A percentile compares a stretch with the other conserved stretches of the same genome.
phyloP scores from a whole-genome alignment of 2,113 vertebrate genomes.

The Balaenoptera acutorostrata region DNA sequence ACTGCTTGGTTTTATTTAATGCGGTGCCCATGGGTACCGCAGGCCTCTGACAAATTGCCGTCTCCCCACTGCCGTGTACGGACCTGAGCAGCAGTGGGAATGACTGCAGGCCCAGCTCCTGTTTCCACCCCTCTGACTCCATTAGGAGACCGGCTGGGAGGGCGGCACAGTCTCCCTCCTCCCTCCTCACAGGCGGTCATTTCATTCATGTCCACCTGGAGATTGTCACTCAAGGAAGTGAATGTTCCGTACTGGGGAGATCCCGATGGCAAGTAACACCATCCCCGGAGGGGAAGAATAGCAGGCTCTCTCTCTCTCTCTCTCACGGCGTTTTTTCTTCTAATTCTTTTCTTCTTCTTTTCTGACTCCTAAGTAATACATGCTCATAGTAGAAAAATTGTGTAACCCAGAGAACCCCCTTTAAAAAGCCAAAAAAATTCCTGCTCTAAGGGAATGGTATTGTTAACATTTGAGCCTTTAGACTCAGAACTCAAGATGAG shows the following conservation, averaged over 20 bases:
- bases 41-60: slow-evolving; percentile 44
- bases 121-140: not conserved
- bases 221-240: not conserved
- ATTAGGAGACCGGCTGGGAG: not conserved
- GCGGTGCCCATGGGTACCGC: not conserved
- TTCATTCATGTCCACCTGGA: not conserved
- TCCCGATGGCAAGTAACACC: not conserved
- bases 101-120: not conserved
- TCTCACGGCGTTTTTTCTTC: not conserved
- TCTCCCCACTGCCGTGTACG: not conserved
- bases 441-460: not conserved
- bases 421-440: not conserved
- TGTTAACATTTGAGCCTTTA: not conserved
- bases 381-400: not conserved
- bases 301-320: not conserved
- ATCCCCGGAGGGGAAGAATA: not conserved
- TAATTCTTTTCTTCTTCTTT: not conserved
- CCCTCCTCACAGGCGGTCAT: not conserved
- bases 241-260: not conserved
- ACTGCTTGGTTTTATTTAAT: slow-evolving; percentile 47
- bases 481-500: not conserved
- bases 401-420: not conserved
- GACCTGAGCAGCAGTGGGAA: not conserved
- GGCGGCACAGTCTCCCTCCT: not conserved
- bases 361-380: not conserved